These are phyloP conservation scores for Trachelus stipa DNA, from an alignment of 2,888 invertebrate genomes.

Conservation along the genomic window DNA sequence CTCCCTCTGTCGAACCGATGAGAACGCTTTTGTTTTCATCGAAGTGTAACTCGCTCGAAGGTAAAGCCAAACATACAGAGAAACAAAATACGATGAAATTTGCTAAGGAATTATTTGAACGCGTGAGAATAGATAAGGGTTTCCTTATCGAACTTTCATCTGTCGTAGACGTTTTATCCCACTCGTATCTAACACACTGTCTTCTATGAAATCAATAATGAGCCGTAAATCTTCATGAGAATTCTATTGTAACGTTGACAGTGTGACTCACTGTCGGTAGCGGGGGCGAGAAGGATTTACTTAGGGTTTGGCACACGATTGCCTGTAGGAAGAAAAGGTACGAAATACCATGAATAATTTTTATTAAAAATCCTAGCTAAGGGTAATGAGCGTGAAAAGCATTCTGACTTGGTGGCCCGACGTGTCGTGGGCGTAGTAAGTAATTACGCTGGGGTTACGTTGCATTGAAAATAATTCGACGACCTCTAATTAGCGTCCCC, in stretches of 20 bases:
- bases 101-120: neutral
- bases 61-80: neutral
- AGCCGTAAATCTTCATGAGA: conserved; percentile 57
- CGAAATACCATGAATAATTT: neutral
- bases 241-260: conserved; percentile 30
- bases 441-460: neutral
- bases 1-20: neutral
- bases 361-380: conserved; percentile 54
- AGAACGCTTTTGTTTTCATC: neutral
- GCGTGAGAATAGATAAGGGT: neutral
- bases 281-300: neutral
- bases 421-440: conserved; percentile 31
- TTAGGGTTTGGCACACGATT: neutral
- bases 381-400: conserved; percentile 65
- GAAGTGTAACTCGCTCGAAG: neutral
- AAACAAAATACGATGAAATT: neutral
- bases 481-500: conserved; percentile 5
- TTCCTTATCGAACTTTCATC: neutral
- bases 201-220: conserved; percentile 62
- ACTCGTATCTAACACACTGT: neutral
- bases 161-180: neutral
- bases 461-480: conserved; percentile 1
- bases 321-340: neutral
- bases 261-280: conserved; percentile 29
- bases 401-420: conserved; percentile 51